A percentile compares a stretch with the other conserved stretches of the same genome.
phyloP scores from a whole-genome alignment of 2,888 invertebrate genomes.

The Aleiodes alternator region DNA sequence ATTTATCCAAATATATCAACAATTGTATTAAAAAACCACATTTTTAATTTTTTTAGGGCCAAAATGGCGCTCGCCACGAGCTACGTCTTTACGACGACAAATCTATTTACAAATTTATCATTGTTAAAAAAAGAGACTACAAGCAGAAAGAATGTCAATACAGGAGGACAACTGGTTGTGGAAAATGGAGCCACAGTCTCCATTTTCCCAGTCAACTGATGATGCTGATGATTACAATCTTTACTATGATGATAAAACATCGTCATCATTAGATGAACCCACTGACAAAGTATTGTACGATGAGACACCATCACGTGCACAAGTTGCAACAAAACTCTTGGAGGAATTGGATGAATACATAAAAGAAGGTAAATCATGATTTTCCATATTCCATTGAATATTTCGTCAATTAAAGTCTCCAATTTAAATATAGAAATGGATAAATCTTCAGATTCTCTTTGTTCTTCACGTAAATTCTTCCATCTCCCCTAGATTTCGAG shows the following conservation, averaged over 20 bases:
- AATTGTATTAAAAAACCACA: background rate
- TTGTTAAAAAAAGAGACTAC: slow-evolving; percentile 57
- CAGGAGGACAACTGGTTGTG: slow-evolving; percentile 70
- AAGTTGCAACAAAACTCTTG: slow-evolving; percentile 81
- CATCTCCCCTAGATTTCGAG: no score
- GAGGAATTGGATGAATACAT: slow-evolving; percentile 83
- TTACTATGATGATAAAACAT: slow-evolving; percentile 66
- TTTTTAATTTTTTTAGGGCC: slow-evolving; percentile 80
- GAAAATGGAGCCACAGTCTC: slow-evolving; percentile 78
- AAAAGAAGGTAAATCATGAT: slow-evolving; percentile 79
- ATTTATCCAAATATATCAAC: background rate
- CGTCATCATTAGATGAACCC: slow-evolving; percentile 60
- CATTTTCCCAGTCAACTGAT: slow-evolving; percentile 73
- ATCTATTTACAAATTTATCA: slow-evolving; percentile 66
- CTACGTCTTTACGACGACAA: slow-evolving; percentile 81
- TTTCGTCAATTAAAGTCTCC: background rate
- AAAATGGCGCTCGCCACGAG: slow-evolving; percentile 86
- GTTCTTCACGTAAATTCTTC: no score
- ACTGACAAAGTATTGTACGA: slow-evolving; percentile 65
- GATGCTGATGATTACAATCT: slow-evolving; percentile 70
- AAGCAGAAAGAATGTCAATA: slow-evolving; percentile 63
- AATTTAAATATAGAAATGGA: no score
- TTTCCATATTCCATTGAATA: background rate
- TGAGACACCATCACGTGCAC: slow-evolving; percentile 74
- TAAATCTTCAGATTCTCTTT: no score